Evolutionary conservation across 2,797 vertebrate genomes (phyloP), one percentile per base, ranked within the genome.

Genomic region (Chelidonichthys spinosus): DNA sequence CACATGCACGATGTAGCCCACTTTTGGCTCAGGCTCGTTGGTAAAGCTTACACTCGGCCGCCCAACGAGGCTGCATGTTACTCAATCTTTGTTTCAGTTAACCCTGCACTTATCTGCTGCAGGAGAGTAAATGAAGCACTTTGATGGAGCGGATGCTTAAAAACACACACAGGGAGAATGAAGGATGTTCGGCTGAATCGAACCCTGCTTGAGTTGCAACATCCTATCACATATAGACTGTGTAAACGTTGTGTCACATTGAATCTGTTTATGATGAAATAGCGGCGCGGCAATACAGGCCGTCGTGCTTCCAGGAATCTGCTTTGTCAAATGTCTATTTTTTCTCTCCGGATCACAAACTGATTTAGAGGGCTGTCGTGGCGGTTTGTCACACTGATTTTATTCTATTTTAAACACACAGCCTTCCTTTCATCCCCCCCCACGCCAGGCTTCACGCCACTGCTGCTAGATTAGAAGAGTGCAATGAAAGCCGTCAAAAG

Each of bases 1-100:
- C 63, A 77, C 40, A 84, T 88, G 80, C 78, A 74, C 14, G 1
- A 64, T 42, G 75, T 62, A 83, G 70, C 84, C 82, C 78, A 85
- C 78, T 82, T 87, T 67, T 46, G 49, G 63, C 70, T 72, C 5
- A 6, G 5, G 75, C 47, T 87, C 54, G 39, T 77, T 67, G n/a
- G 18, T 77, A 72, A 2, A 59, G 72, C 71, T 78, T 64, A 65
- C 32, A 55, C 54, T 68, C 35, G 4, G 25, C 73, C 69, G 60
- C 70, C 76, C 64, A 55, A 66, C 61, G 66, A 72, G 63, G 14
- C 56, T 63, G 65, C 58, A 40, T 8, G n/a, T 43, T 75, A 46
- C 63, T 59, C 67, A 6, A 3, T 65, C 56, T 81, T 69, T 74
- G 76, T 74, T 78, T 80, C 52, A 53, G 65, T 37, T n/a, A 11